phyloP scores from a whole-genome alignment of 2,888 invertebrate species.

The Hipparchia sbordonii region DNA sequence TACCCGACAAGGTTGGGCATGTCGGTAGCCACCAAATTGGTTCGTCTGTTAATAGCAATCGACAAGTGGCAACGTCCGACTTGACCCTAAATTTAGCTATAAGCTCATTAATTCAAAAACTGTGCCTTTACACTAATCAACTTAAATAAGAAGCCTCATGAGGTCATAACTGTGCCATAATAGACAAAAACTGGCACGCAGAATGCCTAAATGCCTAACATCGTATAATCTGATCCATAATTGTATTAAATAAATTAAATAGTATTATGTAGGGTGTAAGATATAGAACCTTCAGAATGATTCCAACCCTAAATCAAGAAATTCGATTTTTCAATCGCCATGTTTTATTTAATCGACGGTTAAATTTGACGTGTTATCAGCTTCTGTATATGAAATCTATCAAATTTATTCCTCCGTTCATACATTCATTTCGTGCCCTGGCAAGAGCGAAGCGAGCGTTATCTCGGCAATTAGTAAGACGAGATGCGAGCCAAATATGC shows the following conservation, averaged over 20 bases:
- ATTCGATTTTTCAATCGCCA: too few relatives aligned
- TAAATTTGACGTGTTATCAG: too few relatives aligned
- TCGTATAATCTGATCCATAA: background rate
- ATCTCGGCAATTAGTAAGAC: too few relatives aligned
- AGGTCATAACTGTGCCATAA: conserved; percentile 8
- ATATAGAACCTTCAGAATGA: too few relatives aligned
- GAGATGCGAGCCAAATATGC: too few relatives aligned
- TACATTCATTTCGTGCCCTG: too few relatives aligned
- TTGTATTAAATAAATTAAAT: background rate
- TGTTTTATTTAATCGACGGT: too few relatives aligned
- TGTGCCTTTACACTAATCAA: conserved; percentile 34
- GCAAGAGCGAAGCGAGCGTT: too few relatives aligned
- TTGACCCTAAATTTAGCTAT: conserved; percentile 40
- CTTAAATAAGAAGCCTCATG: conserved; percentile 30
- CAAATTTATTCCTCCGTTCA: too few relatives aligned
- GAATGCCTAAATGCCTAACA: background rate
- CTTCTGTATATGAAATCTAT: too few relatives aligned
- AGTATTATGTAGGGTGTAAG: too few relatives aligned
- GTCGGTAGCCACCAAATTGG: background rate
- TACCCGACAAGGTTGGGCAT: background rate
- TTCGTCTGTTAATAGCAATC: conserved; percentile 1
- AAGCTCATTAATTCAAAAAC: conserved; percentile 44
- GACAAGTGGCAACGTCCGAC: conserved; percentile 40
- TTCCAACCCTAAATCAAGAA: too few relatives aligned
- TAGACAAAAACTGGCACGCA: background rate